These are phyloP conservation scores for Takifugu flavidus DNA, from an alignment of 2,113 vertebrate genomes.

Conservation along the genomic window DNA sequence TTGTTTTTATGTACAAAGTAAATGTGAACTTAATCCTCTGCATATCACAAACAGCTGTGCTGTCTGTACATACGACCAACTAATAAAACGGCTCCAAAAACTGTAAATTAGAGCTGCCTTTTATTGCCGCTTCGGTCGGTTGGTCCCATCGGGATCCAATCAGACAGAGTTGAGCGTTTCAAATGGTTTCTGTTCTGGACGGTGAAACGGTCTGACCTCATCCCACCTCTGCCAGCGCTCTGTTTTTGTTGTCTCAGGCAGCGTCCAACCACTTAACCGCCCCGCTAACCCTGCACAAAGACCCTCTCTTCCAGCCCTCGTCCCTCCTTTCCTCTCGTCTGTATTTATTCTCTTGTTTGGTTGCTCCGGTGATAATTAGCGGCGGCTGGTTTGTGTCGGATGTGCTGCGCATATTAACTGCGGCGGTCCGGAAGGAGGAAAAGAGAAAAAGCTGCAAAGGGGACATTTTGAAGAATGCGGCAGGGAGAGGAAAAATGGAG, in stretches of 20 bases:
- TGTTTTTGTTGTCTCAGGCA: slow-evolving; percentile 51
- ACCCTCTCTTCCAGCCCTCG: slow-evolving; percentile 32
- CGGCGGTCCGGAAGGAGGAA: slow-evolving; percentile 1
- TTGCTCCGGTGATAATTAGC: slow-evolving; percentile 47
- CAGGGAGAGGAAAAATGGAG: background rate
- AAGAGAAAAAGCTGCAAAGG: background rate
- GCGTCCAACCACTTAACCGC: slow-evolving; percentile 59
- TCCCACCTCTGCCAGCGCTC: slow-evolving; percentile 28
- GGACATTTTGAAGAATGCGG: slow-evolving; percentile 13
- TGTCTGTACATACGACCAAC: slow-evolving; percentile 61
- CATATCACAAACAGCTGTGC: slow-evolving; percentile 66
- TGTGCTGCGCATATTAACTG: slow-evolving; percentile 47
- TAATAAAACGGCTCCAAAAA: slow-evolving; percentile 52
- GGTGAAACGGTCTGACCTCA: slow-evolving; percentile 51
- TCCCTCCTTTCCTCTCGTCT: slow-evolving; percentile 20
- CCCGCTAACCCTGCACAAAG: slow-evolving; percentile 43
- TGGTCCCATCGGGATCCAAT: slow-evolving; percentile 15
- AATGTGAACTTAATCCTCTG: slow-evolving; percentile 44
- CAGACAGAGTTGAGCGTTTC: slow-evolving; percentile 15
- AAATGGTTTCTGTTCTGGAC: slow-evolving; percentile 40
- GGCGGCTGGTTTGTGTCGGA: slow-evolving; percentile 42
- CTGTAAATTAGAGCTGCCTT: background rate
- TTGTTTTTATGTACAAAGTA: slow-evolving; percentile 38
- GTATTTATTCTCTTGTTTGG: slow-evolving; percentile 44
- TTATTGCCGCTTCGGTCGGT: background rate